Evolutionary conservation across 2,797 vertebrate species (phyloP).

Genomic region (Taeniopygia guttata): DNA sequence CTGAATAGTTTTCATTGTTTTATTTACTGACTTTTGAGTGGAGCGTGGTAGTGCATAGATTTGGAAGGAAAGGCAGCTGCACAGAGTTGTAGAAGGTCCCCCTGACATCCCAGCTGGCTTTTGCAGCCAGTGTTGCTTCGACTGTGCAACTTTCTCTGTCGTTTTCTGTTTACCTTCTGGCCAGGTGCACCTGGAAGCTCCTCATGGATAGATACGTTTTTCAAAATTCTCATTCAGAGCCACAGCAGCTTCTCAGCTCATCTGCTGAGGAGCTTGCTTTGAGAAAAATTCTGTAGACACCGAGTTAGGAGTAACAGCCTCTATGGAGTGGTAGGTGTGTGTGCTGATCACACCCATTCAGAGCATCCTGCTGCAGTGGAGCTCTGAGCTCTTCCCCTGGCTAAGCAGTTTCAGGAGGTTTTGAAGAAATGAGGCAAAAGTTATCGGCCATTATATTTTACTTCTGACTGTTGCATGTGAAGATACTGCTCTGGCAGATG

Average conservation of each 20-base stretch:
- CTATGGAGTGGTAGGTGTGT: neutral
- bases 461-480: neutral
- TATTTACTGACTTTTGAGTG: neutral
- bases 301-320: neutral
- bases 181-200: neutral
- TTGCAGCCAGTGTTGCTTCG: accelerated
- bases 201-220: neutral
- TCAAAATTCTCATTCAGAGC: neutral
- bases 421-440: neutral
- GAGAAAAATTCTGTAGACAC: neutral
- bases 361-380: neutral
- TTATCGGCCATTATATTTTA: neutral
- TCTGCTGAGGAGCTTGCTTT: neutral
- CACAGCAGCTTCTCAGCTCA: neutral
- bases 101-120: neutral
- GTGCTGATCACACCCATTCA: neutral
- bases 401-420: neutral
- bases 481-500: neutral
- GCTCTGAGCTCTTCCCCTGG: neutral
- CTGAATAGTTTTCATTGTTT: neutral
- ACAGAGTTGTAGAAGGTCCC: neutral
- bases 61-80: neutral
- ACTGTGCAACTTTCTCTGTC: neutral
- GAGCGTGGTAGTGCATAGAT: neutral
- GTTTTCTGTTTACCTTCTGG: neutral